Evolutionary conservation across 2,797 vertebrate species (phyloP), one percentile per base, ranked within the genome.

Genomic region (Anomalospiza imberbis): DNA sequence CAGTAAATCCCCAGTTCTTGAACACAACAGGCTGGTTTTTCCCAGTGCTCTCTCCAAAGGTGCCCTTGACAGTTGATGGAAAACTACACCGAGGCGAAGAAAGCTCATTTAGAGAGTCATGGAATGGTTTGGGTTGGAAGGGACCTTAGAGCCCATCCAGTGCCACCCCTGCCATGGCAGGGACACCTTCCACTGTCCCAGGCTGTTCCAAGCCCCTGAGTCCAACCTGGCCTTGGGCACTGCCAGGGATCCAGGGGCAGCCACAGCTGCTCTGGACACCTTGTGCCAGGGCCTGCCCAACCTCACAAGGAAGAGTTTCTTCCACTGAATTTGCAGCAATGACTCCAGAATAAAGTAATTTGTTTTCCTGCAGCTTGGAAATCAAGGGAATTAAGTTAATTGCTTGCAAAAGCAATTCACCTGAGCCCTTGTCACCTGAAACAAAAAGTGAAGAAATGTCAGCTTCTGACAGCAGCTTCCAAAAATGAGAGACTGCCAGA

Each of bases 121-220:
- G 12, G 68, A 25, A 20, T 7, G 34, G 10, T 31, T 47, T 67
- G 61, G 25, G 20, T 1, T 13, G 34, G 8, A 58, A 38, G 2
- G 7, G 10, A 66, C 13, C 25, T n/a, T 0, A 31, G 53, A 38
- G 0, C 10, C 2, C 76, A 45, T 6, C n/a, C 10, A 10, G 1
- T 51, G 0, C 42, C 44, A 57, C 13, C 28, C 14, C 21, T 63
- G 32, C 24, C 32, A 25, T 17, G 48, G 10, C 51, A 87, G 45
- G 45, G 51, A 72, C 60, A n/a, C n/a, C 29, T 73, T 0, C 45
- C 51, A 65, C 51, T 7, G 0, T 20, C 6, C 51, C 75, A 79
- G 60, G 24, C 3, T 38, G 66, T 28, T 50, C 36, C 66, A 17
- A 79, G 44, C 16, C 44, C 58, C 4, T n/a, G n/a, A n/a, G 4